Evolutionary conservation across 2,888 invertebrate genomes (phyloP), one percentile per base, ranked within the genome.

Genomic region (Kuschelorhynchus macadamiae): DNA sequence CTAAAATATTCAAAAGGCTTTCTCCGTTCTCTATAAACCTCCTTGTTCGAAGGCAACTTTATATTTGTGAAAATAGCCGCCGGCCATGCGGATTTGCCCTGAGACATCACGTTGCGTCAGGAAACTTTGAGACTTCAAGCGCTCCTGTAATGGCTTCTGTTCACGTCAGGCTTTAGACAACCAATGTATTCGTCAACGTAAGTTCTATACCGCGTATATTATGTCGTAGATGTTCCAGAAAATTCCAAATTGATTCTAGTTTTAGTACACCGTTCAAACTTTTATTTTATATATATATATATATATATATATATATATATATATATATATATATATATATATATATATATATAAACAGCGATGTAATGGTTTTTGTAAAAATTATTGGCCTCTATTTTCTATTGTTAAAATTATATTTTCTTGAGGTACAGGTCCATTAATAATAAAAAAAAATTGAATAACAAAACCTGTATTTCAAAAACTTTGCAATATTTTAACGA

Each of bases 1-100:
- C 17, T 55, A 5, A 55, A 55, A 55, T 55, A 55, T 55, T 55
- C 55, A 55, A 55, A 55, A 33, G 55, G 33, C 32, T 41, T 21
- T 53, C 32, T 36, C 41, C 41, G 32, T 14, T 32, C 32, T 44
- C 56, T 39, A 14, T 39, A 17, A 21, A n/a, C 44, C 56, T 41
- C 50, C 55, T 18, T 56, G 50, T 57, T 52, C 52, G 50, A 41
- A 25, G 50, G 8, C 20, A 42, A 49, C 39, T 52, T 69, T 52
- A 65, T 69, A 69, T 69, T 69, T 65, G 56, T 33, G 47, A 70
- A 70, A 70, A 66, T 70, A 70, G 70, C 70, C 70, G 62, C 16
- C 46, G 66, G 70, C 66, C 66, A 66, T 62, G 66, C 62, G 70
- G 70, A 70, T 70, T 44, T 52, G 71, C 71, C 57, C 52, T 53